A percentile compares a stretch with the other conserved stretches of the same genome.
Conservation (phyloP, 2,888 invertebrate species). For the Hoplodrina blanda region DNA sequence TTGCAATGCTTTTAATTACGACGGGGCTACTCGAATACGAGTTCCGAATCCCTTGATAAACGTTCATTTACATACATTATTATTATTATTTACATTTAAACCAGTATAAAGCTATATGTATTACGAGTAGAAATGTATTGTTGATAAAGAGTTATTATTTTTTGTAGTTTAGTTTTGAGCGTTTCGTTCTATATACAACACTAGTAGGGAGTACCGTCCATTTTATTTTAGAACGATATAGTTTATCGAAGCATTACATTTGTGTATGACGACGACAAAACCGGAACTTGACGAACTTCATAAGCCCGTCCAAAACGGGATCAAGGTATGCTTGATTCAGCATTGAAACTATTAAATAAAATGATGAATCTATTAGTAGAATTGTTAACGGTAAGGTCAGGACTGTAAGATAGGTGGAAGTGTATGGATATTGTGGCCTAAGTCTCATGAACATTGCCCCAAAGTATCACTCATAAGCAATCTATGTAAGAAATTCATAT, state of each 20-base stretch:
- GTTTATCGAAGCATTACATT: slow-evolving; percentile 53
- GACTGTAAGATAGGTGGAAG: slow-evolving; percentile 36
- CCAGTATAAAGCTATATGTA: slow-evolving; percentile 45
- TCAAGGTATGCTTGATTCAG: slow-evolving; percentile 61
- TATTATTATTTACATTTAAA: slow-evolving; percentile 52
- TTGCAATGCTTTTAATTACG: slow-evolving; percentile 55
- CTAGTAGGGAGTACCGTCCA: slow-evolving; percentile 64
- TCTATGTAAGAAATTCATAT: slow-evolving; percentile 67
- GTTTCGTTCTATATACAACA: slow-evolving; percentile 55
- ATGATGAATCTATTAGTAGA: slow-evolving; percentile 42
- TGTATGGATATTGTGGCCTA: slow-evolving; percentile 67
- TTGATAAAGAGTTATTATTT: slow-evolving; percentile 57
- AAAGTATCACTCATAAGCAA: slow-evolving; percentile 67
- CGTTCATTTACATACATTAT: slow-evolving; percentile 48
- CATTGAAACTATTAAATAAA: slow-evolving; percentile 44
- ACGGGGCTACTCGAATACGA: slow-evolving; percentile 41
- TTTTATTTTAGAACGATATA: slow-evolving; percentile 61
- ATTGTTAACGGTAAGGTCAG: slow-evolving; percentile 34
- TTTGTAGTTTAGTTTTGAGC: slow-evolving; percentile 59
- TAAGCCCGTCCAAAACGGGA: slow-evolving; percentile 69
- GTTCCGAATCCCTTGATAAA: slow-evolving; percentile 46
- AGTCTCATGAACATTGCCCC: slow-evolving; percentile 70
- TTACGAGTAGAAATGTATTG: slow-evolving; percentile 46
- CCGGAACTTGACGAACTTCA: slow-evolving; percentile 62
- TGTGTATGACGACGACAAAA: slow-evolving; percentile 43